Conservation (phyloP, 2,113 vertebrate genomes). For the Heloderma charlesbogerti region DNA sequence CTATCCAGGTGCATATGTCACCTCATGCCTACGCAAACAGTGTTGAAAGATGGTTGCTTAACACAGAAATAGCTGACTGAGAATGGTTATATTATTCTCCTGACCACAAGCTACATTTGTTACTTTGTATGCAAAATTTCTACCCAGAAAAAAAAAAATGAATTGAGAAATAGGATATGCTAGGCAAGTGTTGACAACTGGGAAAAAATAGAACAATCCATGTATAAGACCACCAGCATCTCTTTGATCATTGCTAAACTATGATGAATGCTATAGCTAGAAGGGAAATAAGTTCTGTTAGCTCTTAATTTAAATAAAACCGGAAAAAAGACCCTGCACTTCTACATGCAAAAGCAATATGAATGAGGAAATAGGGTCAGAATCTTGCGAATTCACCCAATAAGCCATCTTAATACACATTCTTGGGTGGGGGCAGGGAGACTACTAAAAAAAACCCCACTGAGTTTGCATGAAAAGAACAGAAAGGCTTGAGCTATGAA, state of each 20-base stretch:
- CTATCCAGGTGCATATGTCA: neutral
- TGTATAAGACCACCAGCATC: slow-evolving; percentile 49
- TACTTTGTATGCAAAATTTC: slow-evolving; percentile 51
- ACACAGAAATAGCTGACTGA: slow-evolving; percentile 38
- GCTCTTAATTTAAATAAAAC: slow-evolving; percentile 41
- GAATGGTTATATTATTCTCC: slow-evolving; percentile 39
- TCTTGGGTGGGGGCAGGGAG: neutral
- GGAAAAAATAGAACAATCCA: slow-evolving; percentile 31
- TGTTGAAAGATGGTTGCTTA: slow-evolving; percentile 38
- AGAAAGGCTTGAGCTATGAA: neutral
- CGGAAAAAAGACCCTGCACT: neutral
- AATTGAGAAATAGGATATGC: slow-evolving; percentile 29
- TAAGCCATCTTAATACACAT: slow-evolving; percentile 1
- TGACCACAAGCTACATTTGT: slow-evolving; percentile 43
- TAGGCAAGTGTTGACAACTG: slow-evolving; percentile 40
- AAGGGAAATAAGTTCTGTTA: slow-evolving; percentile 27
- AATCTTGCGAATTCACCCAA: slow-evolving; percentile 37
- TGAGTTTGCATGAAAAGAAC: slow-evolving; percentile 35
- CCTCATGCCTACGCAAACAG: neutral
- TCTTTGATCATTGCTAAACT: slow-evolving; percentile 44
- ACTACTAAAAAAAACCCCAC: slow-evolving; percentile 21
- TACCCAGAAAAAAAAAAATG: slow-evolving; percentile 49
- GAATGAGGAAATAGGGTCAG: neutral
- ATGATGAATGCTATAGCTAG: slow-evolving; percentile 6
- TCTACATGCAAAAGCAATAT: neutral